A percentile compares a stretch with the other conserved stretches of the same genome.
phyloP scores from a whole-genome alignment of 2,113 vertebrate species.

The Neodon shergylaensis region DNA sequence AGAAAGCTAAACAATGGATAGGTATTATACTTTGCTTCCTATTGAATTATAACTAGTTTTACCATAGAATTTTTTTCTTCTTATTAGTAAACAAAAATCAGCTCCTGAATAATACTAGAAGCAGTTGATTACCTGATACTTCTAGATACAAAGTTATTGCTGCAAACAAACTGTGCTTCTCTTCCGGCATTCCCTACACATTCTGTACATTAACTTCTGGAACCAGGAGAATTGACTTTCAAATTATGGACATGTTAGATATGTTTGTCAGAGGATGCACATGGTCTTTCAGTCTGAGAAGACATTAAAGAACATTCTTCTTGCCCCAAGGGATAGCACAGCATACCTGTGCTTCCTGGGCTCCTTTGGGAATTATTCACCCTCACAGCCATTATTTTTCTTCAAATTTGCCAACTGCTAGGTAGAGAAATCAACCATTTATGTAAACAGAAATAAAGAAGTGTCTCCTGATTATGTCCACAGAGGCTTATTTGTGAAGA shows the following conservation, averaged over 20 bases:
- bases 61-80: not conserved
- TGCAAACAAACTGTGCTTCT: not conserved
- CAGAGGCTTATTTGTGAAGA: not conserved
- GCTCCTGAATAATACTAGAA: not conserved
- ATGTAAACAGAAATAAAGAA: slow-evolving; percentile 6
- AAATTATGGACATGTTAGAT: not conserved
- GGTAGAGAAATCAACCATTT: not conserved
- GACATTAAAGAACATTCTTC: not conserved
- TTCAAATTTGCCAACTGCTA: not conserved
- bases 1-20: not conserved
- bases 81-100: slow-evolving; percentile 27
- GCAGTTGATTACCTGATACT: not conserved
- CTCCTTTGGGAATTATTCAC: not conserved
- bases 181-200: not conserved
- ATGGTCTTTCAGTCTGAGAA: not conserved
- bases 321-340: not conserved
- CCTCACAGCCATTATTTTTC: not conserved
- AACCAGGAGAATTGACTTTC: not conserved
- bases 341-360: not conserved
- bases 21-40: not conserved
- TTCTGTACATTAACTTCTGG: not conserved
- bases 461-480: not conserved
- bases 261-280: not conserved
- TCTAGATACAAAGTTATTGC: not conserved
- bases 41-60: slow-evolving; percentile 7